These are phyloP conservation scores for Pristionchus exspectatus DNA, from an alignment of 2,888 invertebrate genomes.

Conservation along the genomic window DNA sequence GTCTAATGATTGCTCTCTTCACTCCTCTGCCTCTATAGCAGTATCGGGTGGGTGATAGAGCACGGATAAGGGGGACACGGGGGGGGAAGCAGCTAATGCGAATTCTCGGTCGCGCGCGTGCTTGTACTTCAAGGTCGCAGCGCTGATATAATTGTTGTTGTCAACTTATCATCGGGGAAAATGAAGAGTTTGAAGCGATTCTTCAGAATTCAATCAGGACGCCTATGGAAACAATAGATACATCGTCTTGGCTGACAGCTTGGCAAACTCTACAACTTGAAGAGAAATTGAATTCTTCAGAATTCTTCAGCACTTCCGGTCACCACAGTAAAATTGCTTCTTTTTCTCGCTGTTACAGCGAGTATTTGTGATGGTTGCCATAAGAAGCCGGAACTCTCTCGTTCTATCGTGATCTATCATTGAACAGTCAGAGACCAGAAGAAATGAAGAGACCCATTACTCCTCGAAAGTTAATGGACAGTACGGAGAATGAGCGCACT, in stretches of 20 bases:
- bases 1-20: not conserved
- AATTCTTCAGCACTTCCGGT: not conserved
- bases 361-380: not conserved
- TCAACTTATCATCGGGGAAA: conserved; percentile 7
- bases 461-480: not conserved
- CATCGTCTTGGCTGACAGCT: not conserved
- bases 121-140: conserved; percentile 20
- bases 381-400: not conserved
- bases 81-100: conserved; percentile 16
- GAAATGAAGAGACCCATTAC: not conserved
- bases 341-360: not conserved
- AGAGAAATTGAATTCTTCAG: not conserved
- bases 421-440: not conserved
- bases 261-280: not conserved
- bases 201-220: not conserved
- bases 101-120: conserved; percentile 31
- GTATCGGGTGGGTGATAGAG: not conserved
- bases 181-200: not conserved
- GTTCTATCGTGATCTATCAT: not conserved
- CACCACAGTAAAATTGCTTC: not conserved
- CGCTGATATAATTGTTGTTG: conserved; percentile 14
- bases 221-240: too few relatives aligned
- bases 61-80: not conserved
- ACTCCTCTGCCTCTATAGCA: not conserved
- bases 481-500: not conserved